Evolutionary conservation across 2,888 invertebrate genomes (phyloP).

Genomic region (Sthenelais limicola): DNA sequence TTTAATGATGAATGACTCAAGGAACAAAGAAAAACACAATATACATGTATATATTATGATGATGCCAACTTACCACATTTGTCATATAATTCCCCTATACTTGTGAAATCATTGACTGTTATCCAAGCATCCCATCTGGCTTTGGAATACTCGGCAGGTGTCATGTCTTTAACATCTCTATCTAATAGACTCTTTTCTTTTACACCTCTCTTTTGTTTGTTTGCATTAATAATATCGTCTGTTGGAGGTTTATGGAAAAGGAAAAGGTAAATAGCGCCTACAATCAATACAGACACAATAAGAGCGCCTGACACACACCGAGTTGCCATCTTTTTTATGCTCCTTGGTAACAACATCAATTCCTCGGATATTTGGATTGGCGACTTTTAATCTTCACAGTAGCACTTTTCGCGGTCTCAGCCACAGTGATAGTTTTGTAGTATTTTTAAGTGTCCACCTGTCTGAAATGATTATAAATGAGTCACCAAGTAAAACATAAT

Average conservation of each 20-base stretch:
- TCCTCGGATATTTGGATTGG: too few species aligned
- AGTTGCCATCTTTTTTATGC: slow-evolving; percentile 24
- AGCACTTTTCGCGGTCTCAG: too few species aligned
- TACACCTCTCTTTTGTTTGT: not conserved
- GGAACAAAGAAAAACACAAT: not conserved
- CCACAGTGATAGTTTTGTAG: too few species aligned
- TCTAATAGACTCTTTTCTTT: not conserved
- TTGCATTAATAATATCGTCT: not conserved
- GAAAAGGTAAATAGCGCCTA: slow-evolving; percentile 1
- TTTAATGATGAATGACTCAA: too few species aligned
- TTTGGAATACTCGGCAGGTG: slow-evolving; percentile 6
- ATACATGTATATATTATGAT: not conserved
- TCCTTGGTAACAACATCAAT: too few species aligned
- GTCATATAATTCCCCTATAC: slow-evolving; percentile 45
- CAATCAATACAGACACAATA: not conserved
- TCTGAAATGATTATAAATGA: too few species aligned
- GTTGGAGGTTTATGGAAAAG: slow-evolving; percentile 20
- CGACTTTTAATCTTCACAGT: too few species aligned
- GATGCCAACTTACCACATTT: slow-evolving; percentile 43
- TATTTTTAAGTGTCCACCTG: too few species aligned
- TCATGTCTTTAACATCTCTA: slow-evolving; percentile 16
- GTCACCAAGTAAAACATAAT: too few species aligned
- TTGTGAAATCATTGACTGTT: not conserved
- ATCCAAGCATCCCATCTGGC: slow-evolving; percentile 34
- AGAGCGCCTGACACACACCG: not conserved